A percentile compares a stretch with the other conserved stretches of the same genome.
These are phyloP conservation scores for Perodicticus potto DNA, from an alignment of 2,797 vertebrate genomes.

Conservation along the genomic window DNA sequence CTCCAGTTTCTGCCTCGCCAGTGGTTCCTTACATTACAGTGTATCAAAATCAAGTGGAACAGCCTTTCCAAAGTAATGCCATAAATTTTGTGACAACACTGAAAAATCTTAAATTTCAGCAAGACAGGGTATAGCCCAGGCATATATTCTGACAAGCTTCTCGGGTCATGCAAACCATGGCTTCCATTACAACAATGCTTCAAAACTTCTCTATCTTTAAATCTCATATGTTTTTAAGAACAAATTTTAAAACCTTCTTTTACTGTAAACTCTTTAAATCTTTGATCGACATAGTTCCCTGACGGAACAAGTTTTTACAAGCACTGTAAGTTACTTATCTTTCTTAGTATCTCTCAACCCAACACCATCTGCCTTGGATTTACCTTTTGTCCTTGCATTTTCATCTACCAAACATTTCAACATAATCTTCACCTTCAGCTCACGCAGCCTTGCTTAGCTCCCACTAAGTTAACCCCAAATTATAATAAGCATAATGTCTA, in stretches of 20 bases:
- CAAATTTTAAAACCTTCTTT: not conserved
- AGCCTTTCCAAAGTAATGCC: not conserved
- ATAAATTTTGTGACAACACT: not conserved
- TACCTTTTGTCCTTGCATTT: not conserved
- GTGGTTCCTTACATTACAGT: not conserved
- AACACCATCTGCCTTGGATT: too few relatives aligned
- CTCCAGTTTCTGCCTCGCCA: not conserved
- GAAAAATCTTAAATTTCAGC: not conserved
- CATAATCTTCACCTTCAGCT: not conserved
- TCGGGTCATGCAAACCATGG: not conserved
- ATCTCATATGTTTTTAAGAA: not conserved
- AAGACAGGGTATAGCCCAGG: not conserved
- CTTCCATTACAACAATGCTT: not conserved
- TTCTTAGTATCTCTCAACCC: not conserved
- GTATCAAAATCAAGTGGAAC: not conserved
- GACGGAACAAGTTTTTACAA: not conserved
- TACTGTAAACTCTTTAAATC: not conserved
- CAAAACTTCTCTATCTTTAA: constrained; percentile 1
- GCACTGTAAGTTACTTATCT: not conserved
- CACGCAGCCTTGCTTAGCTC: not conserved
- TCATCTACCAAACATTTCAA: not conserved
- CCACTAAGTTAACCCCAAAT: not conserved
- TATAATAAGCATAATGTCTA: not conserved
- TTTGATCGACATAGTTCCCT: not conserved
- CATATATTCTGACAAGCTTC: not conserved